These are phyloP conservation scores for Theocolax elegans DNA, from an alignment of 1,140 invertebrate species.

Conservation along the genomic window DNA sequence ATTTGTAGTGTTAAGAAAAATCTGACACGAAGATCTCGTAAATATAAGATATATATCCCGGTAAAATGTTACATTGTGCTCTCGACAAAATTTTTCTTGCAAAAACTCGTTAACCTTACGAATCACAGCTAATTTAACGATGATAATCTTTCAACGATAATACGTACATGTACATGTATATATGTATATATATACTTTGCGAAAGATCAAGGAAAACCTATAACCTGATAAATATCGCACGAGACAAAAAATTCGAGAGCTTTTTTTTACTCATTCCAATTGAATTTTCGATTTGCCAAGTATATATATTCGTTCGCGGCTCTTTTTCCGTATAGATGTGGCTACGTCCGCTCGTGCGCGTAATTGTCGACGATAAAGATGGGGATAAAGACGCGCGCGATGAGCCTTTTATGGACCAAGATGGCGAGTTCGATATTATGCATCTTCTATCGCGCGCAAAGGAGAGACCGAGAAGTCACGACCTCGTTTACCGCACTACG, in stretches of 20 bases:
- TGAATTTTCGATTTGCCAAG: background rate
- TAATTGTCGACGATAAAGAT: conserved; percentile 58
- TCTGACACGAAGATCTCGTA: no score
- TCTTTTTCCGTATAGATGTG: conserved; percentile 38
- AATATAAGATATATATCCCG: no score
- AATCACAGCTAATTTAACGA: background rate
- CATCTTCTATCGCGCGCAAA: conserved; percentile 8
- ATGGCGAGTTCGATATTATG: conserved; percentile 35
- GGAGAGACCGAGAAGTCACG: conserved; percentile 27
- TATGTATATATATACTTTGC: no score
- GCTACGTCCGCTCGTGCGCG: conserved; percentile 18
- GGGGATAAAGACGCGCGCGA: conserved; percentile 39
- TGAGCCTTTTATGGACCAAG: conserved; percentile 37
- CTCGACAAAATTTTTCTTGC: no score
- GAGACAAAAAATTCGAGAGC: no score
- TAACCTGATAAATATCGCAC: no score
- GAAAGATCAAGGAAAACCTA: no score
- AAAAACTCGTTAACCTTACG: no score
- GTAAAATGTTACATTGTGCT: no score
- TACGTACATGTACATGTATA: no score
- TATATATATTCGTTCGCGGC: background rate
- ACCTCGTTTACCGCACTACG: conserved; percentile 30
- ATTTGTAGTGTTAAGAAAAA: no score
- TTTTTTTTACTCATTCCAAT: background rate
- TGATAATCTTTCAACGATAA: no score